Conservation (phyloP, 2,888 invertebrate species). For the Aspidapion aeneum region DNA sequence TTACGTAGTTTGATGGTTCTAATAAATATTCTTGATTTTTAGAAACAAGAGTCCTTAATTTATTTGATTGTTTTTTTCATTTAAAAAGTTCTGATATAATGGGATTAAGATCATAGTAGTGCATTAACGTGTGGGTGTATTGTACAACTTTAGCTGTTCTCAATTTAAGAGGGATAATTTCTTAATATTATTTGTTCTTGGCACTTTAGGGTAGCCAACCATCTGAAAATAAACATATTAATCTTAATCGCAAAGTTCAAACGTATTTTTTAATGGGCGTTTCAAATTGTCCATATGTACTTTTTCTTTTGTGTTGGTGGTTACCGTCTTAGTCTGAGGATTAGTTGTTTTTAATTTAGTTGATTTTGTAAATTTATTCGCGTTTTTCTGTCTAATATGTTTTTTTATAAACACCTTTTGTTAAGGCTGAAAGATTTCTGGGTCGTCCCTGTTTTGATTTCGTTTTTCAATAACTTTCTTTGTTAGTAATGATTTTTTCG, state of each 20-base stretch:
- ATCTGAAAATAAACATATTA: background rate
- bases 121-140: constrained; percentile 3
- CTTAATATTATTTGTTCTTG: no score
- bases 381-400: background rate
- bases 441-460: constrained; percentile 1
- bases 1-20: background rate
- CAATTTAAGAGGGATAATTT: no score
- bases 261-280: constrained; percentile 1
- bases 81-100: background rate
- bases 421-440: background rate
- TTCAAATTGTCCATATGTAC: constrained; percentile 13
- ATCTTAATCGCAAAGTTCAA: background rate
- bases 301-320: constrained; percentile 10
- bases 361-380: background rate
- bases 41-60: background rate
- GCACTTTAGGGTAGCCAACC: no score
- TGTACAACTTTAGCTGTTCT: no score
- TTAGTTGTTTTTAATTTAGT: no score
- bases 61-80: background rate
- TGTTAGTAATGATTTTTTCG: background rate
- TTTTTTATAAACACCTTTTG: constrained; percentile 2
- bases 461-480: constrained; percentile 2
- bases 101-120: constrained; percentile 1
- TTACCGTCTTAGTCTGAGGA: constrained; percentile 2
- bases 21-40: background rate